These are phyloP conservation scores for Microtus montanus DNA, from an alignment of 2,113 vertebrate genomes.

Conservation along the genomic window DNA sequence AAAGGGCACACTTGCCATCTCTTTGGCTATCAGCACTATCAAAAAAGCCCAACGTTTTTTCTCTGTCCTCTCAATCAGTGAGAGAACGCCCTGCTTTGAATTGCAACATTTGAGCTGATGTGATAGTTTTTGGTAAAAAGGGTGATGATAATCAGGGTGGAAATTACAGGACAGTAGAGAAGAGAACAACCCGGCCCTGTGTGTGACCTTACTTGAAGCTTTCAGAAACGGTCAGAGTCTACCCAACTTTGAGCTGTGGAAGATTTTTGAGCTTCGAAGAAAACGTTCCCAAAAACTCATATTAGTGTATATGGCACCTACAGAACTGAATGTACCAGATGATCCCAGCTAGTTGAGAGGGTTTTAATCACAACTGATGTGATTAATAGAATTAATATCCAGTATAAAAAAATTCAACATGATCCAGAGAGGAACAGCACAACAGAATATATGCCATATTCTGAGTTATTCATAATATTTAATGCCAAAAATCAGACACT, in stretches of 20 bases:
- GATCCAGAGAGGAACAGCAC: neutral
- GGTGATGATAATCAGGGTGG: neutral
- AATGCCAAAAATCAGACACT: neutral
- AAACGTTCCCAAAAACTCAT: conserved; percentile 11
- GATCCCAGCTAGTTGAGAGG: neutral
- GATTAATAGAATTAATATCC: conserved; percentile 25
- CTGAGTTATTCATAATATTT: neutral
- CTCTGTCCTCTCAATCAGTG: neutral
- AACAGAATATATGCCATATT: neutral
- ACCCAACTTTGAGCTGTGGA: neutral
- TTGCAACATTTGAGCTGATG: neutral
- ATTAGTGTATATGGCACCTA: conserved; percentile 1
- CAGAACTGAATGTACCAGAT: neutral
- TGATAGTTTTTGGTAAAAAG: neutral
- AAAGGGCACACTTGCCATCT: neutral
- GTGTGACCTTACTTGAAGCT: conserved; percentile 2
- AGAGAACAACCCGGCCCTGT: neutral
- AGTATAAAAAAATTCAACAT: neutral
- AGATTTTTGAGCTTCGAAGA: conserved; percentile 25
- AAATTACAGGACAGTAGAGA: neutral
- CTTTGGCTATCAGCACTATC: neutral
- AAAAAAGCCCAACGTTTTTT: neutral
- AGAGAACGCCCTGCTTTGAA: neutral
- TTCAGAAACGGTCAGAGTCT: neutral
- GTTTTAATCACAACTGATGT: neutral